Evolutionary conservation across 2,888 invertebrate species (phyloP), one percentile per base, ranked within the genome.

Genomic region (Heterodera filipjevi): DNA sequence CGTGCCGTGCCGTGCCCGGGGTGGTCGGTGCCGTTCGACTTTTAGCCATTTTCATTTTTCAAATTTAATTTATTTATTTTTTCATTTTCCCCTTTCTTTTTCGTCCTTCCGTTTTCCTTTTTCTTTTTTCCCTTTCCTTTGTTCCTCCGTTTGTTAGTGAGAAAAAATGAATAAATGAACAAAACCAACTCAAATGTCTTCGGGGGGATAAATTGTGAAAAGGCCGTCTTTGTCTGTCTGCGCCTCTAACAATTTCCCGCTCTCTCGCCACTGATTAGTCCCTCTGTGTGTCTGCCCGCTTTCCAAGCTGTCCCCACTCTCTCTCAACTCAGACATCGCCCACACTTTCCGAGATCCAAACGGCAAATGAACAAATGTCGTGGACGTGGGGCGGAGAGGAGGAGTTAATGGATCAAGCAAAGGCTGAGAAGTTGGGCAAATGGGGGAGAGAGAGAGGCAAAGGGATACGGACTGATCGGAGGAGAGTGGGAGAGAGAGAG

Each of bases 301-400:
- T 27, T 59, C 59, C 27, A 16, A 6, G 22, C 59, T n/a, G 59
- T 33, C 68, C 32, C 12, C 68, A 35, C 35, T 68, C 33, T 66
- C 66, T 35, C 49, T 49, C 49, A 49, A 49, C 49, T 49, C 68
- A 68, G 33, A 35, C 68, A 35, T 68, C 68, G 68, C 68, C 68
- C 68, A 68, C 68, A 68, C 68, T 68, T 68, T 68, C 68, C 68
- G 68, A 68, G 68, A 68, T 22, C n/a, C 19, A 35, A 68, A 33
- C 68, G 68, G 68, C 32, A 27, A 32, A 35, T 22, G 33, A 68
- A 68, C 68, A 68, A 68, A 68, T 68, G 68, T 68, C 32, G 68
- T 32, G 32, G 66, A 27, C 10, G 3, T 14, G 3, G 22, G 68
- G 32, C 33, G 68, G 16, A 33, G 22, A 16, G 27, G 16, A 8